phyloP scores from a whole-genome alignment of 2,888 invertebrate genomes.

The Dryococelus australis region DNA sequence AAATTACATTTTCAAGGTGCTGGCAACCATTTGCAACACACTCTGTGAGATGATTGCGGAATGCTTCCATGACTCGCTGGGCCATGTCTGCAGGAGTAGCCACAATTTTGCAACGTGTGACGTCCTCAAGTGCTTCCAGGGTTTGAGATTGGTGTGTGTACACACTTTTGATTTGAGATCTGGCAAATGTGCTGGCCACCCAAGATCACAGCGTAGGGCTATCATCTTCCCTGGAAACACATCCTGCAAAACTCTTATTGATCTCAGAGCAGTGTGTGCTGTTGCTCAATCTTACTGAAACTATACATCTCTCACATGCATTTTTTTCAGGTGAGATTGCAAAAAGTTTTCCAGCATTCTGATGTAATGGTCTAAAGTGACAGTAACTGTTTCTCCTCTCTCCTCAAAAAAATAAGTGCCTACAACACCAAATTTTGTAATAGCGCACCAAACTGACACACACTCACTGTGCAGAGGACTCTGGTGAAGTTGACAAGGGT shows the following conservation, averaged over 20 bases:
- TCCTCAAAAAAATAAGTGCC: conserved; percentile 41
- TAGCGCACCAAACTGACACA: conserved; percentile 40
- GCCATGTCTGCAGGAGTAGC: neutral
- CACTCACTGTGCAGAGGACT: conserved; percentile 32
- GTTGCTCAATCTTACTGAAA: conserved; percentile 31
- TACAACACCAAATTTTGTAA: conserved; percentile 35
- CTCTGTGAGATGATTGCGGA: neutral
- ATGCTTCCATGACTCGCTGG: neutral
- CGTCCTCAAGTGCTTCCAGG: neutral
- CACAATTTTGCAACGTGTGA: neutral
- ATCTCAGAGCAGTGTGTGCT: conserved; percentile 28
- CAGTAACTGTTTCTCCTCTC: conserved; percentile 26
- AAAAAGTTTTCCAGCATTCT: conserved; percentile 5
- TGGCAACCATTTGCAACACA: neutral
- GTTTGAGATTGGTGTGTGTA: conserved; percentile 22
- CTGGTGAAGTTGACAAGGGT: conserved; percentile 30
- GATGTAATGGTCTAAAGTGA: conserved; percentile 21
- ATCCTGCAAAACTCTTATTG: neutral
- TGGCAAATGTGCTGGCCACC: conserved; percentile 25
- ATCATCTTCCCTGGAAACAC: conserved; percentile 31
- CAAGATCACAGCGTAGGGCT: neutral
- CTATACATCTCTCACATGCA: neutral
- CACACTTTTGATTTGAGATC: conserved; percentile 27
- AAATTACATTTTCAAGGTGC: neutral
- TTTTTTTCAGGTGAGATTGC: neutral